Evolutionary conservation across 2,113 vertebrate genomes (phyloP).

Genomic region (Acrocephalus arundinaceus): DNA sequence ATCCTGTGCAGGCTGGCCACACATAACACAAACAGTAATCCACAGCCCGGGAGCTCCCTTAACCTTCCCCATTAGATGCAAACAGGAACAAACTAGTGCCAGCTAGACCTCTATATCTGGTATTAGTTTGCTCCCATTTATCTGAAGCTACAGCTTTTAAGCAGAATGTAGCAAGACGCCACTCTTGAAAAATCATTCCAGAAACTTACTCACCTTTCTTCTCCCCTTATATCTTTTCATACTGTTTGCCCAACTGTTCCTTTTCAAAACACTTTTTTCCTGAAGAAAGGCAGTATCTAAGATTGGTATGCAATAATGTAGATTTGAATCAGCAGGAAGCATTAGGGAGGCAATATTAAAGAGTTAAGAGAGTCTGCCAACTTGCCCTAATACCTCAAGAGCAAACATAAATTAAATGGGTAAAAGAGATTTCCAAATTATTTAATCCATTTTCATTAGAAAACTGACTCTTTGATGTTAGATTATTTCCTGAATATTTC

Average conservation of each 20-base stretch:
- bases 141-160: neutral
- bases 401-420: slow-evolving; percentile 30
- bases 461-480: slow-evolving; percentile 5
- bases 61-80: neutral
- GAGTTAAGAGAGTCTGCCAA: slow-evolving; percentile 14
- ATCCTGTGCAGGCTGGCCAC: neutral
- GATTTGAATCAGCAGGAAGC: neutral
- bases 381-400: slow-evolving; percentile 6
- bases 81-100: neutral
- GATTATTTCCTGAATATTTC: slow-evolving; percentile 22
- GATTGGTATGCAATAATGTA: neutral
- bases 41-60: neutral
- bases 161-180: neutral
- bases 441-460: slow-evolving; percentile 18
- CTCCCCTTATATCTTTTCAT: neutral
- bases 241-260: neutral
- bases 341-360: neutral
- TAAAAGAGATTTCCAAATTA: slow-evolving; percentile 10
- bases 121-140: neutral
- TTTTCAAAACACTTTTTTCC: neutral
- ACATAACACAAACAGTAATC: neutral
- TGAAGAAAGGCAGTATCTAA: neutral
- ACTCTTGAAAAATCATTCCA: neutral
- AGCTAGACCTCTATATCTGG: neutral
- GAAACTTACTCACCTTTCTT: neutral